Evolutionary conservation across 2,797 vertebrate species (phyloP), one percentile per base, ranked within the genome.

Genomic region (Aeoliscus strigatus): DNA sequence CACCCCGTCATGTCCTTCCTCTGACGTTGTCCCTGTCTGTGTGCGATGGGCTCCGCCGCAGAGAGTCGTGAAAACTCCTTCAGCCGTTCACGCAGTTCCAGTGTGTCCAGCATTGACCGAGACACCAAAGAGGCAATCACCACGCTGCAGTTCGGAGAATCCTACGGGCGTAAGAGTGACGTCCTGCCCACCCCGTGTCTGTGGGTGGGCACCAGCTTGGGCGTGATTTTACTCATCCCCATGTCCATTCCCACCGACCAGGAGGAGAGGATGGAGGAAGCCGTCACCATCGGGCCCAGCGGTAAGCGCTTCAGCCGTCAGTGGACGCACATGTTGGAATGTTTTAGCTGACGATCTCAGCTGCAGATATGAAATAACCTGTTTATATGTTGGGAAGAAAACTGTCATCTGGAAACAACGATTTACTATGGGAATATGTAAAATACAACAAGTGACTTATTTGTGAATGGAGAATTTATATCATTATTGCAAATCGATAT

Each of bases 1-100:
- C 36, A 32, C 28, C 7, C 4, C 46, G 28, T 37, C 51, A 40
- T 16, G 4, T 57, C 25, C 44, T 39, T 46, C 27, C 25, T 41
- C 15, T 44, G 29, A 11, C 55, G 17, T 53, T 5, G 0, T 54
- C 37, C 53, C 35, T 28, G 10, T 24, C 25, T 34, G 9, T 44
- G 39, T 46, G 38, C 13, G 45, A 6, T 10, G 35, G 36, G 29
- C 12, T 34, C 56, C 17, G 38, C 55, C 11, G 23, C 79, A 96
- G 96, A 99, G 87, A 94, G 89, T 25, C 89, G 93, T 27, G 96
- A 99, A 58, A 97, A 93, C 79, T 94, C 94, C 48, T 94, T 96
- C 86, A 97, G 89, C 84, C 94, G 92, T 51, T 98, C 96, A 0
- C 91, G 95, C 67, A 99, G 96, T 59, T 98, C 96, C 81, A 99